Percentiles rank a stretch among this genome's conserved stretches.
Evolutionary conservation across 1,140 invertebrate species (phyloP).

Genomic region (Drosophila fuyamai): DNA sequence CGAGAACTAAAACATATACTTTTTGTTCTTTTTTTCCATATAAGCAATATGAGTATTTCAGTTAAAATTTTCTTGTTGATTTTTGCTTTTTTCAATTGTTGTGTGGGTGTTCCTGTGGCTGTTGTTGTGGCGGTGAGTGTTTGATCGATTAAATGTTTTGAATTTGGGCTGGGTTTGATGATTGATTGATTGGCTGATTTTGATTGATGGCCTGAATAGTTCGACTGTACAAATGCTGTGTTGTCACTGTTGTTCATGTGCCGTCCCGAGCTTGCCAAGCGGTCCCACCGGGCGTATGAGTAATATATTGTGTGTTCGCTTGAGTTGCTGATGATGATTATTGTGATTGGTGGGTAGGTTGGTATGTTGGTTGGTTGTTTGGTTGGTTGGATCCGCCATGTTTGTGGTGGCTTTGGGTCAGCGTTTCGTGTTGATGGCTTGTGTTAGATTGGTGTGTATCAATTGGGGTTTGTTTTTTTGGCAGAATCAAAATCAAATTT

Average conservation of each 20-base stretch:
- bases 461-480: constrained; percentile 26
- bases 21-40: constrained; percentile 57
- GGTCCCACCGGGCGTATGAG: constrained; percentile 53
- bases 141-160: constrained; percentile 70
- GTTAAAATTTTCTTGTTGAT: constrained; percentile 67
- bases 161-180: constrained; percentile 46
- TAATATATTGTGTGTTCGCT: constrained; percentile 38
- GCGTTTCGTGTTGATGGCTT: constrained; percentile 33
- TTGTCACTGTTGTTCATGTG: constrained; percentile 34
- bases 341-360: constrained; percentile 31
- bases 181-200: constrained; percentile 56
- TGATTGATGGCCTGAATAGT: constrained; percentile 47
- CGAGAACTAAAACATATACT: constrained; percentile 57
- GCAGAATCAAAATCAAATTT: constrained; percentile 84
- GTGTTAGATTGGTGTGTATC: constrained; percentile 39
- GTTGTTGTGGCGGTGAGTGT: constrained; percentile 40
- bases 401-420: constrained; percentile 44
- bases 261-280: constrained; percentile 17
- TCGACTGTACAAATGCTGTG: constrained; percentile 55
- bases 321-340: constrained; percentile 35
- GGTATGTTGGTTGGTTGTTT: constrained; percentile 4
- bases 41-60: constrained; percentile 54
- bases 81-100: constrained; percentile 48
- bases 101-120: constrained; percentile 41
- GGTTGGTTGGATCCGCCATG: constrained; percentile 47